Percentiles rank a stretch among this genome's conserved stretches.
Conservation (phyloP, 2,113 vertebrate genomes). For the Psettodes erumei region DNA sequence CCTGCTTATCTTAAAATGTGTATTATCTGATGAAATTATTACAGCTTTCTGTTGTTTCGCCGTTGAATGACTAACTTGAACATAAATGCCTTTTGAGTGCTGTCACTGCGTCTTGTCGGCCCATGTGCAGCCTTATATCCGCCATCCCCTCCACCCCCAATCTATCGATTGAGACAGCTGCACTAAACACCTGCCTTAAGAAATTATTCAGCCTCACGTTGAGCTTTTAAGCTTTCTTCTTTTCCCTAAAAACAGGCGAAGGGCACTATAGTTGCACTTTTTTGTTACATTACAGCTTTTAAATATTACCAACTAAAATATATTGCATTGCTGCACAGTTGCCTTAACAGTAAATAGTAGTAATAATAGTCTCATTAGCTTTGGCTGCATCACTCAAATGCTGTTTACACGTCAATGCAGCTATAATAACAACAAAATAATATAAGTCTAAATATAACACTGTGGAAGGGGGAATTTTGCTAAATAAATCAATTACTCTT, state of each 20-base stretch:
- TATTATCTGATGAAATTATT: constrained; percentile 53
- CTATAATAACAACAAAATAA: not conserved
- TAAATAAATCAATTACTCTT: too few relatives aligned
- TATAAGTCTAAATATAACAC: not conserved
- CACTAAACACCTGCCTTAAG: constrained; percentile 10
- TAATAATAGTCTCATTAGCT: not conserved
- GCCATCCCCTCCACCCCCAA: constrained; percentile 3
- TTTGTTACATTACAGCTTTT: not conserved
- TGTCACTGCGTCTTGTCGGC: constrained; percentile 33
- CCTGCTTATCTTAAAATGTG: constrained; percentile 39
- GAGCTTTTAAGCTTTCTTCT: not conserved
- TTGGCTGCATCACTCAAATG: not conserved
- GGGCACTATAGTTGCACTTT: not conserved
- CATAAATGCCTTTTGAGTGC: constrained; percentile 42
- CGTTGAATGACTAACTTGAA: constrained; percentile 43
- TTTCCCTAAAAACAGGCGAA: not conserved
- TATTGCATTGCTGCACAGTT: not conserved
- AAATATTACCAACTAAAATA: not conserved
- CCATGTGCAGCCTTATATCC: not conserved
- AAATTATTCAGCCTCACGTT: constrained; percentile 16
- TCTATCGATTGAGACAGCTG: constrained; percentile 24
- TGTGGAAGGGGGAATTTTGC: too few relatives aligned
- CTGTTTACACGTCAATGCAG: not conserved
- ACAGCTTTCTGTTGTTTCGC: constrained; percentile 60
- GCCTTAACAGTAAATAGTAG: not conserved